Base-by-base conservation (phyloP, 1,140 invertebrate species). In the Nylanderia fulva region DNA sequence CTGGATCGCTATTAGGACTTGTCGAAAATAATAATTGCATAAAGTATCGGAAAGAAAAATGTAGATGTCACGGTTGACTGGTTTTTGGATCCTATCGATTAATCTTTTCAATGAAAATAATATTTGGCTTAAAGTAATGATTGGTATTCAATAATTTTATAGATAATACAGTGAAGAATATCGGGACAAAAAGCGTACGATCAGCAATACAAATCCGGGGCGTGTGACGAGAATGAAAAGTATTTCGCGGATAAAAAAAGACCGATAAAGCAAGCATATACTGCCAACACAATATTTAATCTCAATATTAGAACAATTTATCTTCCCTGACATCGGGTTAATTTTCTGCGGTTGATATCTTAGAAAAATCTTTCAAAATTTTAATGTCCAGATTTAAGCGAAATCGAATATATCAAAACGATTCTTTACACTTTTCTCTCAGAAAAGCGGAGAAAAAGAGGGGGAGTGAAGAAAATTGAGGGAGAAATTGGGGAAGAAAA, bases 291-390 rank as follows among this genome's bases (percentile, higher is more conserved):
- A 3, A 15, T 13, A 48, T 48, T 48, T 48, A 3, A 1, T 5
- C 36, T 82, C 66, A 82, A 82, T 72, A 72, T 72, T 58, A 36
- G 21, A 11, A 24, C 52, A 82, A 72, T 82, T 60, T 82, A 72
- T 58, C 11, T 33, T 24, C 8, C 2, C 66, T 42, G 27, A 27
- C 36, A 27, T 60, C 66, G 42, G 3, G 39, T n/a, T 45, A 71
- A 72, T 58, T 66, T 18, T 52, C 24, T 29, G 13, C 24, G 13
- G 27, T 58, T 42, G 66, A 58, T 45, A 58, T 36, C 27, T 45
- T 21, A n/a, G 7, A 69, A 71, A 48, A 66, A 77, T 13, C 5
- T 13, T 13, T 11, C 24, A 11, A 2, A 42, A n/a, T 48, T 36
- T 77, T 24, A 7, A 1, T 36, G 33, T 36, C 9, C 24, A 8